These are phyloP conservation scores for Lithophane leautieri DNA, from an alignment of 2,888 invertebrate species.

Conservation along the genomic window DNA sequence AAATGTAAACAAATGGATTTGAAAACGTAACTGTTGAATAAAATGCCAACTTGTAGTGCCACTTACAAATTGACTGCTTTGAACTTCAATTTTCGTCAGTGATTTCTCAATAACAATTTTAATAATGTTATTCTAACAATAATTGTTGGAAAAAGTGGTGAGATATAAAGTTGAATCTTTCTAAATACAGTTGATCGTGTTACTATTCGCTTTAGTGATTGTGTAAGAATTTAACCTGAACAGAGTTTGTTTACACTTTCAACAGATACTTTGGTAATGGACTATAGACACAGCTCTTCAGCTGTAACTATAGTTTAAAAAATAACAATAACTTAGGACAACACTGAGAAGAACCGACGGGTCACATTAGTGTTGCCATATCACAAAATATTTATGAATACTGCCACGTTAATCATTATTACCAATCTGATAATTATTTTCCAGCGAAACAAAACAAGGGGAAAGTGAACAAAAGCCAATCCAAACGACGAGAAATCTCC, in stretches of 20 bases:
- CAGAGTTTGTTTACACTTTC: background rate
- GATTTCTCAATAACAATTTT: background rate
- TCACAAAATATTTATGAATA: background rate
- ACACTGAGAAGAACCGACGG: background rate
- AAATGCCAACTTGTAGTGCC: background rate
- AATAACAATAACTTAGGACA: background rate
- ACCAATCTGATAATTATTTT: constrained; percentile 28
- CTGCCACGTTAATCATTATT: background rate
- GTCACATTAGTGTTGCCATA: constrained; percentile 11
- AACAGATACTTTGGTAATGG: too few species aligned
- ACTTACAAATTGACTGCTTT: background rate
- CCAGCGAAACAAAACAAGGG: constrained; percentile 29
- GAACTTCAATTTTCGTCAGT: background rate
- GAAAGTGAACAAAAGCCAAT: background rate
- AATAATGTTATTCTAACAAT: background rate
- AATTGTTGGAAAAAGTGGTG: background rate
- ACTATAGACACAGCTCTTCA: background rate
- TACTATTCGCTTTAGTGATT: background rate
- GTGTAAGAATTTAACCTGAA: background rate
- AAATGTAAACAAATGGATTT: background rate
- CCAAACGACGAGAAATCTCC: constrained; percentile 2
- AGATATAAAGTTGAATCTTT: background rate
- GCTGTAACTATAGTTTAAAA: background rate
- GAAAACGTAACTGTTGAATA: background rate
- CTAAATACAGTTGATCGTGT: background rate